phyloP scores from a whole-genome alignment of 2,888 invertebrate genomes.

The Orchestes rusci region DNA sequence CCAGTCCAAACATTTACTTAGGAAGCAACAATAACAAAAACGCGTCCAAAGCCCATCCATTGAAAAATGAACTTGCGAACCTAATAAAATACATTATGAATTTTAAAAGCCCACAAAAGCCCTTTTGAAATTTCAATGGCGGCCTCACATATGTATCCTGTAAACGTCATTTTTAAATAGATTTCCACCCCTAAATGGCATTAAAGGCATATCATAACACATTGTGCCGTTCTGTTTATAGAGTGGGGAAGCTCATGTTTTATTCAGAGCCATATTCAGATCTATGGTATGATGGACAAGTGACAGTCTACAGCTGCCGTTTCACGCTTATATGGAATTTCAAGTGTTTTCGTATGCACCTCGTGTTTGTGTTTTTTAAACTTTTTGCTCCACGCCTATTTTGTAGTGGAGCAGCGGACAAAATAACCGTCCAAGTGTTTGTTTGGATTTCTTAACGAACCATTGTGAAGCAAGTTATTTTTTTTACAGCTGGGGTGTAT shows the following conservation, averaged over 20 bases:
- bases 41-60: slow-evolving; percentile 25
- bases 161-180: slow-evolving; percentile 45
- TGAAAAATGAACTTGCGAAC: slow-evolving; percentile 31
- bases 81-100: slow-evolving; percentile 35
- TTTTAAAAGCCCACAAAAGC: slow-evolving; percentile 39
- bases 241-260: slow-evolving; percentile 23
- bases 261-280: slow-evolving; percentile 31
- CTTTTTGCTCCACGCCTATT: slow-evolving; percentile 3
- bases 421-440: slow-evolving; percentile 17
- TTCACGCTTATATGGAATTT: slow-evolving; percentile 39
- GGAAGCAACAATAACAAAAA: slow-evolving; percentile 32
- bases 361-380: slow-evolving; percentile 2
- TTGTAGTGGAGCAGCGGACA: slow-evolving; percentile 6
- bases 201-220: slow-evolving; percentile 43
- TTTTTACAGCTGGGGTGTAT: slow-evolving; percentile 7
- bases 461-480: slow-evolving; percentile 19
- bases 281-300: slow-evolving; percentile 44
- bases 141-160: slow-evolving; percentile 39
- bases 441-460: slow-evolving; percentile 19
- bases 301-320: slow-evolving; percentile 45
- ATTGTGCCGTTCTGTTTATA: slow-evolving; percentile 28
- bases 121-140: slow-evolving; percentile 42
- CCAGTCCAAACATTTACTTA: slow-evolving; percentile 34
- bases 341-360: slow-evolving; percentile 38
- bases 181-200: slow-evolving; percentile 43